Base-by-base conservation (phyloP, 1,140 invertebrate genomes). In the Orchesella cincta region DNA sequence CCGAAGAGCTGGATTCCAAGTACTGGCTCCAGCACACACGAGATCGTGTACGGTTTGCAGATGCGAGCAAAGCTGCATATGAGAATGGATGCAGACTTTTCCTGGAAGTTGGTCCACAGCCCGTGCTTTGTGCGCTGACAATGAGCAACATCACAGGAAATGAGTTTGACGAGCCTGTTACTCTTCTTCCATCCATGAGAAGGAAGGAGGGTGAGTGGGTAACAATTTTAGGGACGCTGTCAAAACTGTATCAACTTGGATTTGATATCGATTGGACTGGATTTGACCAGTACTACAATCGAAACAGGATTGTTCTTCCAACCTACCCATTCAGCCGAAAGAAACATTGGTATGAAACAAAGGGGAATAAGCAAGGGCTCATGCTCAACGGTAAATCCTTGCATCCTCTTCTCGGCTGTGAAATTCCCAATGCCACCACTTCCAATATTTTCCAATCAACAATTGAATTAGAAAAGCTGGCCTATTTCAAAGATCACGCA, bases 221-320 rank as follows among this genome's bases (percentile, higher is more conserved):
- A 12, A 71, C 67, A 12, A 12, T 36, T 8, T 29, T 71, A 16
- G 34, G 18, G 26, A 28, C 67, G 31, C 34, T 71, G 12, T 14
- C 29, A 3, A 36, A 3, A 8, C 67, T 71, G 29, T 71, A 71
- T 23, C 3, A 3, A 23, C 29, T 36, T 33, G 79, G 79, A 29
- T 76, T 75, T n/a, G 51, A 52, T 18, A 76, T 80, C 28, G 72
- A 78, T 51, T 80, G 79, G 79, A 74, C 31, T 18, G n/a, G 23
- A 16, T 80, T 74, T 31, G 76, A 77, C 35, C 35, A 72, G 0
- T 72, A 28, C 35, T 79, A 71, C 29, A 3, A n/a, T 0, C 1
- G 76, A 35, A 75, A 73, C 5, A 77, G 64, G 33, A 18, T 77
- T 2, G n/a, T 26, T n/a, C 36, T 80, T n/a, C 79, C 79, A 28